Conservation (phyloP, 1,140 invertebrate genomes). For the Drosophila cardini region DNA sequence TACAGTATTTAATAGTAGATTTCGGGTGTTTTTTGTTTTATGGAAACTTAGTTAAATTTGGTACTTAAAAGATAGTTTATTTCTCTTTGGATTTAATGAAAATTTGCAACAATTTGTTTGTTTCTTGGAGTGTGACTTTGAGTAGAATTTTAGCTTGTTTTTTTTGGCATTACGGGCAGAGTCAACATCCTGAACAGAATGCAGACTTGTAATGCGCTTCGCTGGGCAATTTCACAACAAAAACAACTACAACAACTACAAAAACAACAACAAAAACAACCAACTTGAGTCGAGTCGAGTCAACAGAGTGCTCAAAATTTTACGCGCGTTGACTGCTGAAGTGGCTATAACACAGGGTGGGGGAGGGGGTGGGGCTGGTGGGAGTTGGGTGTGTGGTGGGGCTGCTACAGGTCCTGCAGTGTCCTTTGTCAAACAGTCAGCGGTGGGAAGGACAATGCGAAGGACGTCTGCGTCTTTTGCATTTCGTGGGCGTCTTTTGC, state of each 20-base stretch:
- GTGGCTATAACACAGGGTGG: constrained; percentile 19
- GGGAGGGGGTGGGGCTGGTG: background rate
- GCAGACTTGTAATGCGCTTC: constrained; percentile 59
- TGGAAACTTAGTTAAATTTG: too few relatives aligned
- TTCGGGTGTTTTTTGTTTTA: too few relatives aligned
- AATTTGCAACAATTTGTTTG: background rate
- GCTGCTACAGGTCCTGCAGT: constrained; percentile 48
- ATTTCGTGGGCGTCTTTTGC: constrained; percentile 40
- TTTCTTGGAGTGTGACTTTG: constrained; percentile 10
- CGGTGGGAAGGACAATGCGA: constrained; percentile 35
- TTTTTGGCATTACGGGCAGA: constrained; percentile 47
- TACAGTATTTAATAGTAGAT: too few relatives aligned
- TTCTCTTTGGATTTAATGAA: background rate
- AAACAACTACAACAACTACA: constrained; percentile 19
- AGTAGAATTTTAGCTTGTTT: constrained; percentile 34
- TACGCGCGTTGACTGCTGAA: constrained; percentile 77
- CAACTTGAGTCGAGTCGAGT: constrained; percentile 31
- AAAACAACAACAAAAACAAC: constrained; percentile 12
- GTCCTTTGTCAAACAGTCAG: constrained; percentile 71
- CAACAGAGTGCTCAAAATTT: constrained; percentile 70
- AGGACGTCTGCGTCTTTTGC: constrained; percentile 66
- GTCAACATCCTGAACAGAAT: constrained; percentile 33
- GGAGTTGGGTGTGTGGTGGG: background rate
- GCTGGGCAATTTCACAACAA: constrained; percentile 61
- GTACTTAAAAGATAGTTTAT: constrained; percentile 1